phyloP scores from a whole-genome alignment of 2,888 invertebrate genomes.

The Sphaerophoria rueppellii region DNA sequence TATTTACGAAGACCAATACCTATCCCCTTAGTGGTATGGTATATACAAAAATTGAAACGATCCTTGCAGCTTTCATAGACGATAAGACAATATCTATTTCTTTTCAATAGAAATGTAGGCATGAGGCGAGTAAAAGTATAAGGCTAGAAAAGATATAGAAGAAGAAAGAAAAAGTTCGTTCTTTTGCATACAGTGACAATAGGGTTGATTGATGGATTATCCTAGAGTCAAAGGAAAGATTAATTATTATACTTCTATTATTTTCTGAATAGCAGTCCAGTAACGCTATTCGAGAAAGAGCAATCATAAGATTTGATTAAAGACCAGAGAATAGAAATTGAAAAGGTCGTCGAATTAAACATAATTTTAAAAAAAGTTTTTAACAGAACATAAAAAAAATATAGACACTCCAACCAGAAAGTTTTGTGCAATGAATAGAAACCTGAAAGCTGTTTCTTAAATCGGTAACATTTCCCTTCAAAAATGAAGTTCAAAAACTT shows the following conservation, averaged over 20 bases:
- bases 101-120: background rate
- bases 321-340: background rate
- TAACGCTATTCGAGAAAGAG: slow-evolving; percentile 4
- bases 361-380: too few species aligned
- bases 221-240: slow-evolving; percentile 1
- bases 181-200: slow-evolving; percentile 19
- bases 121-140: slow-evolving; percentile 8
- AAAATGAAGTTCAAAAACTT: too few species aligned
- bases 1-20: background rate
- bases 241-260: slow-evolving; percentile 1
- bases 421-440: too few species aligned
- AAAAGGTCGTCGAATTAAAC: background rate
- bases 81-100: background rate
- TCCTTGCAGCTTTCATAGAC: background rate
- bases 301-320: background rate
- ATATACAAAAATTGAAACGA: background rate
- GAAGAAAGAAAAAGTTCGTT: slow-evolving; percentile 32
- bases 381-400: too few species aligned
- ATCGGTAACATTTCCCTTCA: too few species aligned
- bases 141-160: background rate
- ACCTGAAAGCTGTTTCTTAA: too few species aligned
- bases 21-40: background rate
- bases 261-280: slow-evolving; percentile 6
- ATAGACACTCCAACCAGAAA: too few species aligned
- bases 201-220: slow-evolving; percentile 32